A percentile compares a stretch with the other conserved stretches of the same genome.
Evolutionary conservation across 2,888 invertebrate species (phyloP).

Genomic region (Campoplex nolae): DNA sequence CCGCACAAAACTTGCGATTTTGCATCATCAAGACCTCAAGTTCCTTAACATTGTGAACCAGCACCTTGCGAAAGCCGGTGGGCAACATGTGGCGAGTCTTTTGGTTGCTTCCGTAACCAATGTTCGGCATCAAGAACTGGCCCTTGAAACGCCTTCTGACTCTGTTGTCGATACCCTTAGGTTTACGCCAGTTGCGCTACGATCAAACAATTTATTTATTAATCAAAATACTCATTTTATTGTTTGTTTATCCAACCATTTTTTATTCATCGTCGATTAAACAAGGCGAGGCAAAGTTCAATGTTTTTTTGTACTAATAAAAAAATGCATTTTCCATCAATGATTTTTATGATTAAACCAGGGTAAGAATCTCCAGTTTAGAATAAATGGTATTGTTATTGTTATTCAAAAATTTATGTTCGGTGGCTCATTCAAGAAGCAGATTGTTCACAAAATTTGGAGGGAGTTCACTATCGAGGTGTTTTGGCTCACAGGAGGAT

Average conservation of each 20-base stretch:
- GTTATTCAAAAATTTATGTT: too few species aligned
- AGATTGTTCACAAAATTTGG: background rate
- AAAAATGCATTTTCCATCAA: too few species aligned
- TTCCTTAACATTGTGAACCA: slow-evolving; percentile 96
- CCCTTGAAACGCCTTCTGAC: slow-evolving; percentile 99
- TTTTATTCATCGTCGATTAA: too few species aligned
- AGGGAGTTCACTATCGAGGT: too few species aligned
- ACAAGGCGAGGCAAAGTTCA: too few species aligned
- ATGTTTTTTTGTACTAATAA: too few species aligned
- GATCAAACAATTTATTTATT: slow-evolving; percentile 69
- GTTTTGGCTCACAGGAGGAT: too few species aligned
- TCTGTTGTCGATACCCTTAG: slow-evolving; percentile 99
- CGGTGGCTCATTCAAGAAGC: too few species aligned
- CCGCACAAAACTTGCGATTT: slow-evolving; percentile 98
- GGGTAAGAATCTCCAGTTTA: too few species aligned
- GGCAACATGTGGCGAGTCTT: slow-evolving; percentile 98
- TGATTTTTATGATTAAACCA: too few species aligned
- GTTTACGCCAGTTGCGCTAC: slow-evolving; percentile 99
- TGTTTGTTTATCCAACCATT: too few species aligned
- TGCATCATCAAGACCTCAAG: slow-evolving; percentile 99
- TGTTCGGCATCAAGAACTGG: slow-evolving; percentile 99
- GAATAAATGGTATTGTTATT: too few species aligned
- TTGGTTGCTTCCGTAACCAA: slow-evolving; percentile 98
- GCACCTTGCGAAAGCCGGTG: slow-evolving; percentile 98
- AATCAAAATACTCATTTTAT: background rate